phyloP scores from a whole-genome alignment of 2,113 vertebrate species.

The Anhinga anhinga region DNA sequence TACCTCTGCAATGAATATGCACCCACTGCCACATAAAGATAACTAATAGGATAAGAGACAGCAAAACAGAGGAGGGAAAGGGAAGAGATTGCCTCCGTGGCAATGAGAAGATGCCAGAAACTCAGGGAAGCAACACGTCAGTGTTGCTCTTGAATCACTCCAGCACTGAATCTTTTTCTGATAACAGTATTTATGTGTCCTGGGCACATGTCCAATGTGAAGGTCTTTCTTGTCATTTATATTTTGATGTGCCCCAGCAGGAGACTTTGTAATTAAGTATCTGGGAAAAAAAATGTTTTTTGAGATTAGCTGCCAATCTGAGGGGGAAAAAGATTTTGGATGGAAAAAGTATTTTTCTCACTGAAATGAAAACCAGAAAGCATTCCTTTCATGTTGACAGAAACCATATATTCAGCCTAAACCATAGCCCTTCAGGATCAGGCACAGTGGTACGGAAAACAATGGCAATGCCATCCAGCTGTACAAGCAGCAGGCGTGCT shows the following conservation, averaged over 20 bases:
- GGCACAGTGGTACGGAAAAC: fast-evolving
- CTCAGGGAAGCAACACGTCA: not conserved
- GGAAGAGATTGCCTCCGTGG: not conserved
- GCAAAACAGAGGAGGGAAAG: too few species aligned
- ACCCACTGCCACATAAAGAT: not conserved
- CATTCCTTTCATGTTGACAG: not conserved
- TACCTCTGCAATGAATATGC: not conserved
- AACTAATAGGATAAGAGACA: not conserved
- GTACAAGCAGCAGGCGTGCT: not conserved
- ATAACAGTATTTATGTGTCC: not conserved
- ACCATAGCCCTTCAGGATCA: not conserved
- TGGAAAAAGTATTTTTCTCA: not conserved
- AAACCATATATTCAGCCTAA: not conserved
- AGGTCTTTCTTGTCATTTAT: not conserved
- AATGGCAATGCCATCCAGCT: not conserved
- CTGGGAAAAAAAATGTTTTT: not conserved
- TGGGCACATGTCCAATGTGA: fast-evolving
- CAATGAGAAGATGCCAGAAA: not conserved
- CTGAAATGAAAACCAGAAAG: not conserved
- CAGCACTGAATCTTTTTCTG: too few species aligned
- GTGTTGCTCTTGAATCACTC: not conserved
- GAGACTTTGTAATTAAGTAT: not conserved
- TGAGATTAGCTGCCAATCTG: not conserved
- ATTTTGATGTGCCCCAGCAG: not conserved
- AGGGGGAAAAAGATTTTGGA: not conserved